Conservation (phyloP, 2,888 invertebrate genomes). For the Smittia sp. region DNA sequence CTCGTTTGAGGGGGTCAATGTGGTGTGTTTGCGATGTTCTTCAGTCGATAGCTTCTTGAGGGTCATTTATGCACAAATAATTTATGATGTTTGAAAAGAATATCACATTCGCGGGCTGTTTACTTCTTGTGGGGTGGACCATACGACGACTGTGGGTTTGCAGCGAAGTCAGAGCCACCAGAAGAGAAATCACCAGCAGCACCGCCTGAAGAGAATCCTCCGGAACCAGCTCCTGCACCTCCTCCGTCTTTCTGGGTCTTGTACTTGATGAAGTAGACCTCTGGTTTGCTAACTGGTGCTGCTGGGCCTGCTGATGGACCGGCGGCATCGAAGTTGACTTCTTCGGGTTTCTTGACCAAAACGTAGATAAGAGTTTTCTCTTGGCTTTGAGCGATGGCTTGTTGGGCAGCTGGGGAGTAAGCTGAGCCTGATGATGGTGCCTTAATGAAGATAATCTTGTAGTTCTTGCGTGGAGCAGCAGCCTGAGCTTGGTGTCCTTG, state of each 20-base stretch:
- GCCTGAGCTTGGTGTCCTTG: not conserved
- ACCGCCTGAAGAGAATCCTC: not conserved
- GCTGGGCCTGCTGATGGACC: conserved; percentile 73
- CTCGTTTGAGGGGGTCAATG: not conserved
- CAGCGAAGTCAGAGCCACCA: not conserved
- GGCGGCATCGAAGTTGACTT: conserved; percentile 64
- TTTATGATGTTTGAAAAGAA: not conserved
- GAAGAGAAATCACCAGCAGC: not conserved
- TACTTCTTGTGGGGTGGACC: conserved; percentile 23
- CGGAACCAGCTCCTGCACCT: not conserved
- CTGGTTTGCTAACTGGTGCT: conserved; percentile 75
- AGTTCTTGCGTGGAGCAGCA: conserved; percentile 67
- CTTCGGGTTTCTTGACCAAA: conserved; percentile 76
- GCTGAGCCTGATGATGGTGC: conserved; percentile 36
- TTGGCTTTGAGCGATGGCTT: conserved; percentile 69
- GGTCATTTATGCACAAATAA: conserved; percentile 5
- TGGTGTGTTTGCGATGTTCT: not conserved
- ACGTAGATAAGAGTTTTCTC: conserved; percentile 79
- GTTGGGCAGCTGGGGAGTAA: conserved; percentile 43
- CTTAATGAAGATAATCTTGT: conserved; percentile 82
- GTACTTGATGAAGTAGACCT: conserved; percentile 80
- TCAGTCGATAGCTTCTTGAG: not conserved
- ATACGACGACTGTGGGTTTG: conserved; percentile 4
- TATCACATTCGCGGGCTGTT: not conserved
- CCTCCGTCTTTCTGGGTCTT: conserved; percentile 51